Evolutionary conservation across 2,888 invertebrate species (phyloP), one percentile per base, ranked within the genome.

Genomic region (Myathropa florea): DNA sequence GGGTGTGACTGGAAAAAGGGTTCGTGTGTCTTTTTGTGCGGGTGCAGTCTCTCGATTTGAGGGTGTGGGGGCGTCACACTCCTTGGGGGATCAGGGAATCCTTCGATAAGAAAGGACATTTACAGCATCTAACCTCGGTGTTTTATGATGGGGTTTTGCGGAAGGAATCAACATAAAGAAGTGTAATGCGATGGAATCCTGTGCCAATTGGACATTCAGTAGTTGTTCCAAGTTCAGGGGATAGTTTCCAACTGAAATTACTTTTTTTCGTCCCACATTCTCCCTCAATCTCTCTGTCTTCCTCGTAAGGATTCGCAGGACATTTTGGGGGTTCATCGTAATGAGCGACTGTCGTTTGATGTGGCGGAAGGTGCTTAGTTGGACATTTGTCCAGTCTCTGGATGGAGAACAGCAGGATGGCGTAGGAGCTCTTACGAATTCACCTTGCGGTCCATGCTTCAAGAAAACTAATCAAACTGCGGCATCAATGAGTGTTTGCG

Each of bases 61-160:
- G n/a, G n/a, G 4, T n/a, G 39, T 7, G 6, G 39, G 14, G 39
- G n/a, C 14, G 18, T 46, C 18, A 60, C 23, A 82, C 70, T 75
- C 83, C 78, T 67, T 65, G 18, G 73, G 85, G 83, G 75, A 77
- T 77, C 77, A 73, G 60, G 64, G 77, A n/a, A 71, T 75, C 65
- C 33, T 14, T 46, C 39, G 83, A 83, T 83, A 86, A 86, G 75
- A 7, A 18, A 75, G 70, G 67, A 83, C 86, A 79, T 86, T 86
- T 75, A 71, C 86, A 86, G 83, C 86, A 83, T 86, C 86, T 86
- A 83, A 86, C 86, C 53, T 86, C 57, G 65, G 68, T 86, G 86
- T 70, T 86, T 86, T 78, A 86, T 86, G 83, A 79, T 65, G 86
- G 83, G 76, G 65, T 82, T 83, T 78, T 78, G 83, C 71, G 36